These are phyloP conservation scores for Falcunculus frontatus DNA, from an alignment of 2,113 vertebrate genomes.

Conservation along the genomic window DNA sequence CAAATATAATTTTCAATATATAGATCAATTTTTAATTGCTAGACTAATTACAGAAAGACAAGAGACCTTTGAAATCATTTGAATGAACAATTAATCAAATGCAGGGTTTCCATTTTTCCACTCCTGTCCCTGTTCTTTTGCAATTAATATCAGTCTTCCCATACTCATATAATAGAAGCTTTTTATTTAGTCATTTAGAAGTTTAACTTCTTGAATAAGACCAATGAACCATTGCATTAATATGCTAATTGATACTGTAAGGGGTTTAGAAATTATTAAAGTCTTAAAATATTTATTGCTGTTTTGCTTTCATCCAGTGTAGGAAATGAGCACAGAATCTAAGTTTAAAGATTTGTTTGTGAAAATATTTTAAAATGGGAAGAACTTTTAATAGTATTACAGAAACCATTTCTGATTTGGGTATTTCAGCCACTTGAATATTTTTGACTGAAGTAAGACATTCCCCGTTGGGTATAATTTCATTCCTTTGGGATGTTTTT, in stretches of 20 bases:
- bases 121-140: background rate
- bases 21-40: slow-evolving; percentile 64
- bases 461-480: background rate
- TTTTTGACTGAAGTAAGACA: background rate
- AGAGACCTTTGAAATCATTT: slow-evolving; percentile 57
- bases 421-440: background rate
- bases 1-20: slow-evolving; percentile 42
- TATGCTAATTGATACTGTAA: slow-evolving; percentile 36
- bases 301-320: slow-evolving; percentile 10
- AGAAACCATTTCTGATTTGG: background rate
- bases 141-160: background rate
- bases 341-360: background rate
- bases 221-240: slow-evolving; percentile 31
- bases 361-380: background rate
- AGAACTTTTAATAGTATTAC: background rate
- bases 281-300: slow-evolving; percentile 52
- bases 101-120: background rate
- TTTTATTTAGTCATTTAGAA: slow-evolving; percentile 34
- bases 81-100: slow-evolving; percentile 45
- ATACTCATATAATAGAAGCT: slow-evolving; percentile 25
- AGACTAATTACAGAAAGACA: slow-evolving; percentile 56
- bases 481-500: background rate
- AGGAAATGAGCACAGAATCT: background rate
- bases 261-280: slow-evolving; percentile 6
- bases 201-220: slow-evolving; percentile 41